phyloP scores from a whole-genome alignment of 2,113 vertebrate genomes.

The Telmatochromis brichardi region DNA sequence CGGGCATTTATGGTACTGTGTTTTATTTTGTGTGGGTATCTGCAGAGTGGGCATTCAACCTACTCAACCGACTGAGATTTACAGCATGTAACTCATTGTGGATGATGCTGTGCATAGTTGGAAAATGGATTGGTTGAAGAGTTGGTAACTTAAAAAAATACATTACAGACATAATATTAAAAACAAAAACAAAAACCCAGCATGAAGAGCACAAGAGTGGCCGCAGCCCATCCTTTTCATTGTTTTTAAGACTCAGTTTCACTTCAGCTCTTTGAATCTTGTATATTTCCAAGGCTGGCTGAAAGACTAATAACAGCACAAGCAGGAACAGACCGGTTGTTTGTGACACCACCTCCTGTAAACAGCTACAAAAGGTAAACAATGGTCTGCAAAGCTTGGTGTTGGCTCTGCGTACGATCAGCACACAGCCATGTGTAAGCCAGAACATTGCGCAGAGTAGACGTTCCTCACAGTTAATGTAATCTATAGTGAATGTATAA shows the following conservation, averaged over 20 bases:
- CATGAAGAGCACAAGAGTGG: neutral
- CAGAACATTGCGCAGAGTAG: neutral
- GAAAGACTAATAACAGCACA: neutral
- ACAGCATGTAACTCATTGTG: neutral
- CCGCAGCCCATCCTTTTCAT: neutral
- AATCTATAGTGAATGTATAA: neutral
- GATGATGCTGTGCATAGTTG: neutral
- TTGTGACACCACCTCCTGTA: neutral
- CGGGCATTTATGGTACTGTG: neutral
- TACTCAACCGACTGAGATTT: neutral
- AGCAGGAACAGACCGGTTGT: neutral
- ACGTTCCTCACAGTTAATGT: neutral
- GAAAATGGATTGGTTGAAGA: neutral
- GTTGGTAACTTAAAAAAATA: neutral
- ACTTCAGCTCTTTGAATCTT: neutral
- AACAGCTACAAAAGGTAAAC: neutral
- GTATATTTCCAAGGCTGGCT: neutral
- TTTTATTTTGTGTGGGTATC: neutral
- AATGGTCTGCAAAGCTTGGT: neutral
- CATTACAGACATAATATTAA: neutral
- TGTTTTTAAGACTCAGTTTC: neutral
- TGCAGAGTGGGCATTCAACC: neutral
- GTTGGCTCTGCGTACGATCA: neutral
- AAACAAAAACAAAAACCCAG: neutral
- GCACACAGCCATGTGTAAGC: neutral